These are phyloP conservation scores for Pandemis cinnamomeana DNA, from an alignment of 2,888 invertebrate species.

Conservation along the genomic window DNA sequence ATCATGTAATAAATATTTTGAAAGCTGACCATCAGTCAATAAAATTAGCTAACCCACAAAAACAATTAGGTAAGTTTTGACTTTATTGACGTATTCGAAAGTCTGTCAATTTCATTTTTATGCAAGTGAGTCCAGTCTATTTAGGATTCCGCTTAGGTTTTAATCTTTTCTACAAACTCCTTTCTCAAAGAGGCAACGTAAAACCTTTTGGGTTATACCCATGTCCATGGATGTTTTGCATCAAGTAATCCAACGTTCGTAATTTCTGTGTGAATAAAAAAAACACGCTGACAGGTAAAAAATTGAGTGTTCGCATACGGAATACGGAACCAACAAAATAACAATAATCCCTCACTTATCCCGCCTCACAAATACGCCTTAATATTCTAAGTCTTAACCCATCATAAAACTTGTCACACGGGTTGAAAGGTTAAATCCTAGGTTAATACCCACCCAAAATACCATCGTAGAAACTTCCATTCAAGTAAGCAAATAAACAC, in stretches of 20 bases:
- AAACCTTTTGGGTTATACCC: too few species aligned
- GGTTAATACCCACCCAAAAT: constrained; percentile 16
- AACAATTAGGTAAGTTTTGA: constrained; percentile 22
- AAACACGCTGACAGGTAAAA: too few species aligned
- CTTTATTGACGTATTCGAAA: constrained; percentile 25
- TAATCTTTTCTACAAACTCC: too few species aligned
- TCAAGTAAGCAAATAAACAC: neutral
- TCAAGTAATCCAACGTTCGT: too few species aligned
- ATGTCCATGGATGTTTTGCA: too few species aligned
- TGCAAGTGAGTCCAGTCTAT: constrained; percentile 1
- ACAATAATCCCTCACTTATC: neutral
- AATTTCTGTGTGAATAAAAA: too few species aligned
- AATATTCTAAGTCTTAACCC: constrained; percentile 1
- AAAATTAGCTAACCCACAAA: constrained; percentile 9
- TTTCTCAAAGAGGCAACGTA: too few species aligned
- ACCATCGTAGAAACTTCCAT: neutral
- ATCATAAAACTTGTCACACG: constrained; percentile 37
- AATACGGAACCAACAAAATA: constrained; percentile 20
- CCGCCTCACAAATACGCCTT: constrained; percentile 1
- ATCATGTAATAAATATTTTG: constrained; percentile 17
- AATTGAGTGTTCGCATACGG: neutral
- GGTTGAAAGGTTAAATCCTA: constrained; percentile 26
- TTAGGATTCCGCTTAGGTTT: constrained; percentile 15
- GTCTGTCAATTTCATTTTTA: constrained; percentile 12
- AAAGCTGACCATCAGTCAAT: constrained; percentile 20